Evolutionary conservation across 1,140 invertebrate species (phyloP).

Genomic region (Drosophila arawakana): DNA sequence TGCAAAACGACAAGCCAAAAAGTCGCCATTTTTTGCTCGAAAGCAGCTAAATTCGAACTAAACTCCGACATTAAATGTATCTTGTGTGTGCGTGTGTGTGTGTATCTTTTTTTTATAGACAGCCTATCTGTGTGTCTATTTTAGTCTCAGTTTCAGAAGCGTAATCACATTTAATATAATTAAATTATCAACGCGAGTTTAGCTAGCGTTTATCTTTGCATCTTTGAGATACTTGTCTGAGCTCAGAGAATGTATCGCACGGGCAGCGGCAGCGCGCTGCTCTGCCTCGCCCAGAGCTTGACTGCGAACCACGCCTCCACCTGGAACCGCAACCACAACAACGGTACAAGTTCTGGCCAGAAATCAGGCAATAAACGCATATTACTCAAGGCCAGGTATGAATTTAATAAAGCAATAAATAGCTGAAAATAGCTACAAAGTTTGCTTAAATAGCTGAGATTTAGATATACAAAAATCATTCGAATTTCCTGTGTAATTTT

Average conservation of each 20-base stretch:
- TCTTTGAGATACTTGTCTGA: constrained; percentile 17
- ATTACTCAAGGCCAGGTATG: constrained; percentile 40
- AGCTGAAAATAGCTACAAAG: too few species aligned
- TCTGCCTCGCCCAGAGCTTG: constrained; percentile 33
- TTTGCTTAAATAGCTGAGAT: too few species aligned
- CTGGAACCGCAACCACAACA: constrained; percentile 15
- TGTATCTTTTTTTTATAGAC: too few species aligned
- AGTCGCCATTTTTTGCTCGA: constrained; percentile 1
- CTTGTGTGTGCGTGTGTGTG: too few species aligned
- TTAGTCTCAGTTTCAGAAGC: too few species aligned
- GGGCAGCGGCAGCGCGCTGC: constrained; percentile 33
- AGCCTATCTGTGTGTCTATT: too few species aligned
- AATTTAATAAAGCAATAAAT: too few species aligned
- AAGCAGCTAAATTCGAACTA: too few species aligned
- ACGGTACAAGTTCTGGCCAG: neutral
- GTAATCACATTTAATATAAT: constrained; percentile 41
- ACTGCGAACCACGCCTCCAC: constrained; percentile 13
- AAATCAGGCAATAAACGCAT: constrained; percentile 16
- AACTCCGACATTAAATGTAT: too few species aligned
- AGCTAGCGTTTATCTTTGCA: constrained; percentile 12
- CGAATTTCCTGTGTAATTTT: too few species aligned
- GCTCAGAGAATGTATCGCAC: constrained; percentile 36
- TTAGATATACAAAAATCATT: too few species aligned
- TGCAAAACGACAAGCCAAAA: neutral
- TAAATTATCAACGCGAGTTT: constrained; percentile 33